Evolutionary conservation across 2,113 vertebrate genomes (phyloP).

Genomic region (Clarias magur): DNA sequence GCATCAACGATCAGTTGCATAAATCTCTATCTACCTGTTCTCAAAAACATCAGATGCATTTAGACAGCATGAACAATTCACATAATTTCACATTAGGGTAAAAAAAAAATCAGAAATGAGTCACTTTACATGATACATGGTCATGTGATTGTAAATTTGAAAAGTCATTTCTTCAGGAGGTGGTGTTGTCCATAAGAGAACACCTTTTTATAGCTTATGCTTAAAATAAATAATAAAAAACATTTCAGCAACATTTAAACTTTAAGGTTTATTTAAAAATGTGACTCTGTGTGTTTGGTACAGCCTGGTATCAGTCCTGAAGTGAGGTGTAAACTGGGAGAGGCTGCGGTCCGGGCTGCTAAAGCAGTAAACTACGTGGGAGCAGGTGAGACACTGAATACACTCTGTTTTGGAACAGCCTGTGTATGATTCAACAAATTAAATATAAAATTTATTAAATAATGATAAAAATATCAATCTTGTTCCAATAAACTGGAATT

Average conservation of each 20-base stretch:
- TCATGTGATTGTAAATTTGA: too few relatives aligned
- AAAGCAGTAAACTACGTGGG: constrained; percentile 95
- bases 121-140: too few relatives aligned
- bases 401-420: not conserved
- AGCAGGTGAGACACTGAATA: constrained; percentile 77
- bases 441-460: not conserved
- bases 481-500: not conserved
- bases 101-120: too few relatives aligned
- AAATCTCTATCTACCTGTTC: too few relatives aligned
- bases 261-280: not conserved
- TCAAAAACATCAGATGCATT: too few relatives aligned
- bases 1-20: too few relatives aligned
- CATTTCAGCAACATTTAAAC: not conserved
- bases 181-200: not conserved
- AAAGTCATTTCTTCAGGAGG: not conserved
- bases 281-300: constrained; percentile 6
- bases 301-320: constrained; percentile 91
- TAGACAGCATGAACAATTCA: too few relatives aligned
- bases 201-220: not conserved
- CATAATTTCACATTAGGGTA: too few relatives aligned
- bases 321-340: constrained; percentile 86
- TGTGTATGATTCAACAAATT: not conserved
- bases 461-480: not conserved
- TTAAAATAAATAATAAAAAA: too few relatives aligned
- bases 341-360: constrained; percentile 92